phyloP scores from a whole-genome alignment of 2,888 invertebrate species.

The Brenthis hecate region DNA sequence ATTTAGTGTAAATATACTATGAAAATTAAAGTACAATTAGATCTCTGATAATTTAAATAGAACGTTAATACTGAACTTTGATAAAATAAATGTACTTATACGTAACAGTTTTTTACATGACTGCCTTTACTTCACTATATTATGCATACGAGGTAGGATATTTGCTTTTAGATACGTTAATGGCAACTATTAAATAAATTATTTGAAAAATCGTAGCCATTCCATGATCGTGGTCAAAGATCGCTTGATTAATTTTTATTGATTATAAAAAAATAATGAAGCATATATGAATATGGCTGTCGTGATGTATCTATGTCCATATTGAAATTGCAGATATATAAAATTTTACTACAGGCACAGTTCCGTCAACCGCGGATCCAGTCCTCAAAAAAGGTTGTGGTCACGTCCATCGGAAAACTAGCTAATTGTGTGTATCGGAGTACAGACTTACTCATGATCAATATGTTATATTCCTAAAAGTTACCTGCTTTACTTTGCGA shows the following conservation, averaged over 20 bases:
- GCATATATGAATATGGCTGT: no score
- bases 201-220: no score
- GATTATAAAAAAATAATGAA: not conserved
- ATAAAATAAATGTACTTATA: constrained; percentile 36
- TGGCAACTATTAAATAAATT: no score
- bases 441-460: no score
- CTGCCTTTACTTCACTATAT: constrained; percentile 19
- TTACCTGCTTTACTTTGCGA: no score
- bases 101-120: constrained; percentile 29
- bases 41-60: constrained; percentile 29
- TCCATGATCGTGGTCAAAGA: no score
- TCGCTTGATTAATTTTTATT: not conserved
- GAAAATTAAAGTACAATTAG: constrained; percentile 40
- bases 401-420: no score
- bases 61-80: constrained; percentile 31
- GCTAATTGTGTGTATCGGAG: no score
- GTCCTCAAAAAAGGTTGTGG: no score
- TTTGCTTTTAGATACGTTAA: constrained; percentile 10
- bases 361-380: constrained; percentile 14
- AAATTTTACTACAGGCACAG: constrained; percentile 33
- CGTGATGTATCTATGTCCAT: no score
- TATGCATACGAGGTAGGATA: no score
- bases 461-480: no score
- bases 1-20: constrained; percentile 38
- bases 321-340: constrained; percentile 30